Evolutionary conservation across 1,140 invertebrate species (phyloP).

Genomic region (Archivesica marissinica): DNA sequence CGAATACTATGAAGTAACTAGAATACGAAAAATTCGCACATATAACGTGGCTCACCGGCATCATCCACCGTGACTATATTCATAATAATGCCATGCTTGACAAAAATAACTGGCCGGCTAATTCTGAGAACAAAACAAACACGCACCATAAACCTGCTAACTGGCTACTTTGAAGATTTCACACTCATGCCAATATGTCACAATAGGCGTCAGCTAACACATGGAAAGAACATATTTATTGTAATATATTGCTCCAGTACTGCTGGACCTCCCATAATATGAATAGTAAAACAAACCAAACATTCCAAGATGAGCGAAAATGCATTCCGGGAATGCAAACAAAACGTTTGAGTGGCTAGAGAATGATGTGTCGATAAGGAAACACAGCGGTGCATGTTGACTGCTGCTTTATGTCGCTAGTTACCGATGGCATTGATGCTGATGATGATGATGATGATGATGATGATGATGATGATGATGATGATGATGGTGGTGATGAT

Average conservation of each 20-base stretch:
- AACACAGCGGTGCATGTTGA: neutral
- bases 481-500: conserved; percentile 28
- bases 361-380: neutral
- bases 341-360: neutral
- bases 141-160: too few relatives aligned
- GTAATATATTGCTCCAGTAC: neutral
- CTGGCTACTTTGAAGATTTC: neutral
- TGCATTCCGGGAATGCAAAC: neutral
- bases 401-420: neutral
- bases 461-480: conserved; percentile 14
- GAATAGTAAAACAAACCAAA: neutral
- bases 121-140: too few relatives aligned
- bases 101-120: too few relatives aligned
- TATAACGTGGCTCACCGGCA: too few relatives aligned
- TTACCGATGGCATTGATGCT: too few relatives aligned
- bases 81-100: too few relatives aligned
- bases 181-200: neutral
- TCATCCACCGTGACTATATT: too few relatives aligned
- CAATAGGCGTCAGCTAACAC: neutral
- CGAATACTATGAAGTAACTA: too few relatives aligned
- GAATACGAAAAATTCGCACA: too few relatives aligned
- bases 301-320: neutral
- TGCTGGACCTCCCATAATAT: conserved; percentile 14
- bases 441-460: conserved; percentile 18
- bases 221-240: neutral